phyloP scores from a whole-genome alignment of 2,888 invertebrate species.

The Incurvaria masculella region DNA sequence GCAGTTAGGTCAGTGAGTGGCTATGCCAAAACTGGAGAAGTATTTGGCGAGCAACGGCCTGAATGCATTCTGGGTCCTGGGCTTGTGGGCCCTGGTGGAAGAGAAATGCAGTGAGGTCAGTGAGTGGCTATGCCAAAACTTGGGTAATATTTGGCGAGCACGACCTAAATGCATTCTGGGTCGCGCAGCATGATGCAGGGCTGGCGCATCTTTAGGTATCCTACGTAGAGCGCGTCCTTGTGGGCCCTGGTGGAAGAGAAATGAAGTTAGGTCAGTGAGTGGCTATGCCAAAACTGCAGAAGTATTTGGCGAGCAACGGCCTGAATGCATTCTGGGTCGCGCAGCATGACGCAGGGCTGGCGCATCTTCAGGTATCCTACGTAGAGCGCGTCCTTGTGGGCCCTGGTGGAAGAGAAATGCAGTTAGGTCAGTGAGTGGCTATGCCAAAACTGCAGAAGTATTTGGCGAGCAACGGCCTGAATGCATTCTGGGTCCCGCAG shows the following conservation, averaged over 20 bases:
- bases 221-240: slow-evolving; percentile 23
- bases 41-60: slow-evolving; percentile 26
- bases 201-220: slow-evolving; percentile 23
- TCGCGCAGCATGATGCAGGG: slow-evolving; percentile 27
- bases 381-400: slow-evolving; percentile 18
- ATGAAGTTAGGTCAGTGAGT: no score
- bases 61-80: slow-evolving; percentile 29
- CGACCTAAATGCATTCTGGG: slow-evolving; percentile 26
- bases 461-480: slow-evolving; percentile 24
- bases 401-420: no score
- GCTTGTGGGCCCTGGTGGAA: neutral
- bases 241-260: no score
- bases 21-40: slow-evolving; percentile 28
- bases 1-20: no score
- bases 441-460: slow-evolving; percentile 30
- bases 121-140: no score
- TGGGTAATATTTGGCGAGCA: slow-evolving; percentile 28
- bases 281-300: slow-evolving; percentile 28
- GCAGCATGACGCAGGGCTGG: slow-evolving; percentile 23
- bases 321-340: slow-evolving; percentile 29
- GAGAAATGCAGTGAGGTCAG: no score
- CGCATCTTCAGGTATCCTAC: slow-evolving; percentile 27
- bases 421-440: no score
- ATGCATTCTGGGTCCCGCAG: slow-evolving; percentile 29
- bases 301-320: slow-evolving; percentile 27